Base-by-base conservation (phyloP, 2,888 invertebrate species). In the Melieria picta region DNA sequence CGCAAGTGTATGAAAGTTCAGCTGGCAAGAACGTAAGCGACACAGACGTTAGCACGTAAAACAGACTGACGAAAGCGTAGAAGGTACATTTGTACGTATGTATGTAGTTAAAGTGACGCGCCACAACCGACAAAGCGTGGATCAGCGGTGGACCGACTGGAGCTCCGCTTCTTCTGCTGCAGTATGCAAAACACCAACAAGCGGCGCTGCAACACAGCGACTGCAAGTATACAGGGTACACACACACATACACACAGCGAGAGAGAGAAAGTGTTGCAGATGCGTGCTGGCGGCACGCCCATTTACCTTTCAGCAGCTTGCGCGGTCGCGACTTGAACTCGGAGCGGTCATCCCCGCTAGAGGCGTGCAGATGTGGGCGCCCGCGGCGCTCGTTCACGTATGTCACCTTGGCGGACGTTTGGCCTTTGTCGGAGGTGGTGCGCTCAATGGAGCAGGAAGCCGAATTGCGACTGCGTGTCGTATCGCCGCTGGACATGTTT, bases 401-500 rank as follows among this genome's bases (percentile, higher is more conserved):
- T 52, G 85, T 84, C 16, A 87, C 83, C 77, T 85, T 85, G 52
- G 87, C 81, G 13, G 86, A 79, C 42, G 82, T 77, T 72, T 81
- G 79, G 4, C 81, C 83, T 74, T 85, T 85, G 30, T 86, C 87
- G 50, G 86, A 86, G 61, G 82, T 83, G 48, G 86, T 83, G 65
- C 84, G 85, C 72, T 86, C 87, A 65, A 86, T 86, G 11, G 87
- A 86, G 69, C 86, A 85, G 65, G 85, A 84, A 45, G 84, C 85
- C 2, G 86, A 87, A 60, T 86, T 86, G 61, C 86, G 86, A 71
- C 87, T 87, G 52, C 86, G 82, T 4, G 86, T 87, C 43, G 87
- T 86, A 65, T 86, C 87, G n/a, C 87, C 86, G 73, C 86, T 86
- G 42, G 87, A 87, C 64, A 85, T 80, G 76, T 85, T 86, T 76